Evolutionary conservation across 2,113 vertebrate species (phyloP).

Genomic region (Sylvilagus bachmani): DNA sequence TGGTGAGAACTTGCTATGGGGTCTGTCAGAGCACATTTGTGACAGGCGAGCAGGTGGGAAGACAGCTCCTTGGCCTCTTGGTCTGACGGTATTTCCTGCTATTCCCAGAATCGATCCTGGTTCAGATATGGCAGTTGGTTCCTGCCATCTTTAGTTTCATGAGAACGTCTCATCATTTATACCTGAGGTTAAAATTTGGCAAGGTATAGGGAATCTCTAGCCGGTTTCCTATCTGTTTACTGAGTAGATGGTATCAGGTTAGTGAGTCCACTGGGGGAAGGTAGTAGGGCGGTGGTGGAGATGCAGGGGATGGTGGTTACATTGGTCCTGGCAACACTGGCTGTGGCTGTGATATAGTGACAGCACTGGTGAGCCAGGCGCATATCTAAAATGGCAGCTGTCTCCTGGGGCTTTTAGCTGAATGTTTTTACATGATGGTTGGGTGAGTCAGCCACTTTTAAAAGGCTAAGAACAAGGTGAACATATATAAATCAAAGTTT

Average conservation of each 20-base stretch:
- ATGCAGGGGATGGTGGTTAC: neutral
- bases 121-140: neutral
- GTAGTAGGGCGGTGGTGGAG: neutral
- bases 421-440: neutral
- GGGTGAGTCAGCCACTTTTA: slow-evolving; percentile 67
- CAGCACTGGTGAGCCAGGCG: neutral
- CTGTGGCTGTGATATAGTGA: neutral
- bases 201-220: neutral
- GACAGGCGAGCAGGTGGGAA: neutral
- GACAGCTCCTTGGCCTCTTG: neutral
- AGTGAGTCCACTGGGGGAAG: neutral
- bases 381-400: neutral
- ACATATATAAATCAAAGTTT: slow-evolving; percentile 73
- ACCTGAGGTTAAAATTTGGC: neutral
- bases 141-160: neutral
- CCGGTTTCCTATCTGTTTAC: neutral
- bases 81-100: neutral
- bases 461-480: slow-evolving; percentile 54
- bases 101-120: neutral
- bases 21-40: neutral
- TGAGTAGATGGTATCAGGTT: neutral
- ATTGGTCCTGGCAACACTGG: neutral
- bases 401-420: neutral
- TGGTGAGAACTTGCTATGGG: neutral
- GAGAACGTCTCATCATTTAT: neutral